phyloP scores from a whole-genome alignment of 37 sponge, comb jelly and placozoan genomes.

The Mnemiopsis leidyi region DNA sequence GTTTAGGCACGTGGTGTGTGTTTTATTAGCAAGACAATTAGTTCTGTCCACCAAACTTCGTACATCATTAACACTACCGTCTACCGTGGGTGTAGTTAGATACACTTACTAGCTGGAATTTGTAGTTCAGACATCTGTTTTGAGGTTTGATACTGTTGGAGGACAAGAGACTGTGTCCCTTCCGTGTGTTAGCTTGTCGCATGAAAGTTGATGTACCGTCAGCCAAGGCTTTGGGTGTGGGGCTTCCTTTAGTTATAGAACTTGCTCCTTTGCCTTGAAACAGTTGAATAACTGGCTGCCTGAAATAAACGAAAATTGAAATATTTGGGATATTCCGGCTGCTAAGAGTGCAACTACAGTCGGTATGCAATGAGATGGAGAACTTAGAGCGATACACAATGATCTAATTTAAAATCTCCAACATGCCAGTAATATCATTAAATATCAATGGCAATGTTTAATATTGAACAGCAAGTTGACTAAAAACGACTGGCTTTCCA shows the following conservation, averaged over 20 bases:
- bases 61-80: neutral
- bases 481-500: no score
- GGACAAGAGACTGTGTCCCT: slow-evolving; percentile 29
- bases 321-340: no score
- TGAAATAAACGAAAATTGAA: no score
- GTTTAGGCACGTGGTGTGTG: neutral
- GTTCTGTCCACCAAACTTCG: neutral
- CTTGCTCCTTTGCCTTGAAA: slow-evolving; percentile 61
- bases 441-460: no score
- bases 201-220: slow-evolving; percentile 61
- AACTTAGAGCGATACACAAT: no score
- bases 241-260: slow-evolving; percentile 36
- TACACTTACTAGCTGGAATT: slow-evolving; percentile 81
- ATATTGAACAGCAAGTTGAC: no score
- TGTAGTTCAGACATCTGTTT: slow-evolving; percentile 88
- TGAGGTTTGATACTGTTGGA: slow-evolving; percentile 82
- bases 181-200: slow-evolving; percentile 60
- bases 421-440: no score
- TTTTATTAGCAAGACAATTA: neutral
- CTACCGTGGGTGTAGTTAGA: no score
- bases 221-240: slow-evolving; percentile 53
- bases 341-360: no score
- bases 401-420: no score
- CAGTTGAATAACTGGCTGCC: slow-evolving; percentile 22
- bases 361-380: no score